Percentiles rank a stretch among this genome's conserved stretches.
phyloP scores from a whole-genome alignment of 2,113 vertebrate species.

The Aegotheles bennettii region DNA sequence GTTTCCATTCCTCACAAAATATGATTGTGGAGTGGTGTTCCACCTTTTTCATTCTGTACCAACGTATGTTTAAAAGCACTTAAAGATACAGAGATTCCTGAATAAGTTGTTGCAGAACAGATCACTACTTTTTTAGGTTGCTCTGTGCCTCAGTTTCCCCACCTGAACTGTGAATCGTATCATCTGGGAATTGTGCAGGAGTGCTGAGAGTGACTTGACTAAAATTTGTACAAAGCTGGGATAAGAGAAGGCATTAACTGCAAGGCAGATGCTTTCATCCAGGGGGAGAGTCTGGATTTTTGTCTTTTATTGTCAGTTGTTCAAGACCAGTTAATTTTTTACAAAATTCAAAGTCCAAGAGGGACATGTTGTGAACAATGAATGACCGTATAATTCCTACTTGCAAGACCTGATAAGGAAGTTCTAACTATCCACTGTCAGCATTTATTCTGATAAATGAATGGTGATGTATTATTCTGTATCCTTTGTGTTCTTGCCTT shows the following conservation, averaged over 20 bases:
- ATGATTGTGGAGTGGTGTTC: not conserved
- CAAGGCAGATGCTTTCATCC: not conserved
- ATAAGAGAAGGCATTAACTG: not conserved
- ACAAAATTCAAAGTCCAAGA: not conserved
- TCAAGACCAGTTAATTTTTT: not conserved
- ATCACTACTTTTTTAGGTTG: not conserved
- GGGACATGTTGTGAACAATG: not conserved
- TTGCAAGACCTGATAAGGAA: slow-evolving; percentile 45
- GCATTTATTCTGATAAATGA: not conserved
- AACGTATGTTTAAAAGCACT: not conserved
- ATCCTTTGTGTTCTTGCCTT: slow-evolving; percentile 51
- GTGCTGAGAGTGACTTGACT: not conserved
- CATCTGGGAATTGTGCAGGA: not conserved
- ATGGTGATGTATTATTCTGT: slow-evolving; percentile 15
- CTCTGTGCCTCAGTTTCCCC: not conserved
- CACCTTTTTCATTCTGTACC: not conserved
- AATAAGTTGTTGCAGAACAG: not conserved
- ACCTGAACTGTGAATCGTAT: not conserved
- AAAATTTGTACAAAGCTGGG: not conserved
- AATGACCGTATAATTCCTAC: not conserved
- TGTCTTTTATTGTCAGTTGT: not conserved
- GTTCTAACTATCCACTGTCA: slow-evolving; percentile 2
- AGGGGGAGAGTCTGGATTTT: not conserved
- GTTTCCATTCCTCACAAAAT: not conserved
- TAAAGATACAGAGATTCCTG: not conserved